phyloP scores from a whole-genome alignment of 2,888 invertebrate genomes.

The Capitulum mitella region DNA sequence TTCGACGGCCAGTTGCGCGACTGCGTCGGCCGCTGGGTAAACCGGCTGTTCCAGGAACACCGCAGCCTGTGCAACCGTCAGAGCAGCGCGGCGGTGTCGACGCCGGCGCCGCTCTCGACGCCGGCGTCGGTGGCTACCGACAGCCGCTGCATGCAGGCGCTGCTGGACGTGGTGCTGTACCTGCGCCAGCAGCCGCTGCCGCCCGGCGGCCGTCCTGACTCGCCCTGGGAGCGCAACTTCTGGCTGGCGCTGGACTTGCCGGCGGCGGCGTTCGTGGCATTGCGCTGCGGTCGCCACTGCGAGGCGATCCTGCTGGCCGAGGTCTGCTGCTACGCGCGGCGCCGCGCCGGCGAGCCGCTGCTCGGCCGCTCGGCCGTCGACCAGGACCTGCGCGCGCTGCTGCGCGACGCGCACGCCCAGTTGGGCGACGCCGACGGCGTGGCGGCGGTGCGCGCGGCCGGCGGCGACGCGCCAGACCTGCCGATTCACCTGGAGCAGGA shows the following conservation, averaged over 20 bases:
- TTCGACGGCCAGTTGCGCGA: background rate
- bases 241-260: background rate
- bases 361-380: background rate
- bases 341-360: background rate
- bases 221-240: background rate
- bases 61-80: background rate
- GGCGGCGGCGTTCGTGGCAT: constrained; percentile 1
- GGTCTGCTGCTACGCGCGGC: background rate
- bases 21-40: background rate
- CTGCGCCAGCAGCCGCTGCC: constrained; percentile 19
- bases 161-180: constrained; percentile 1
- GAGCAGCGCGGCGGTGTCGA: background rate
- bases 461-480: background rate
- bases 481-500: background rate
- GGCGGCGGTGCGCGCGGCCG: background rate
- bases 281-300: background rate
- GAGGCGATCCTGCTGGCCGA: constrained; percentile 17
- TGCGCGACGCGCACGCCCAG: background rate
- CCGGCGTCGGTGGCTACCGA: background rate
- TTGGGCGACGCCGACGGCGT: constrained; percentile 8
- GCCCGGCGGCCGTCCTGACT: background rate
- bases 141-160: background rate
- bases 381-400: background rate
- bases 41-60: background rate
- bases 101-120: background rate